These are phyloP conservation scores for Cotesia glomerata DNA, from an alignment of 1,140 invertebrate genomes.

Conservation along the genomic window DNA sequence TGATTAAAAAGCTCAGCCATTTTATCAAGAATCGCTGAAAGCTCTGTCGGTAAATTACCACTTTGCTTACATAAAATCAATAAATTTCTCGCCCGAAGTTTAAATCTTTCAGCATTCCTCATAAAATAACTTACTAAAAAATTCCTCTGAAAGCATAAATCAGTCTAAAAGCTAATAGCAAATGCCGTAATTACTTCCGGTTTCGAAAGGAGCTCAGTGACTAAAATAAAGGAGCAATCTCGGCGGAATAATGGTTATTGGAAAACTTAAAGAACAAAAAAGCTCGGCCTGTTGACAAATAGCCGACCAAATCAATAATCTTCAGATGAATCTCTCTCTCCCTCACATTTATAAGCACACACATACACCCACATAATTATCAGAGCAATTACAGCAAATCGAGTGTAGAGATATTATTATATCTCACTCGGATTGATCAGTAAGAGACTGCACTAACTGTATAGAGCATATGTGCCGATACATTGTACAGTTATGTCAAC, in stretches of 20 bases:
- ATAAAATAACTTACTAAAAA: no score
- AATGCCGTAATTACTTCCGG: no score
- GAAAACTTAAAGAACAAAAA: background rate
- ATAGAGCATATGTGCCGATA: background rate
- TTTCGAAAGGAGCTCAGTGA: no score
- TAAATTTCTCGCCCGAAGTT: no score
- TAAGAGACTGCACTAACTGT: background rate
- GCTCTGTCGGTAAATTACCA: background rate
- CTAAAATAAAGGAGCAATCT: background rate
- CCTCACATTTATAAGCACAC: background rate
- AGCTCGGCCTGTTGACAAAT: background rate
- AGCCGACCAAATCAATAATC: background rate
- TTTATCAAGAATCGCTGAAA: background rate
- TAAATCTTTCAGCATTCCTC: no score
- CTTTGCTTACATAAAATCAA: no score
- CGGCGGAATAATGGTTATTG: background rate
- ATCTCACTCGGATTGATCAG: background rate
- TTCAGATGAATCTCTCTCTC: background rate
- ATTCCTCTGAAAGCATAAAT: no score
- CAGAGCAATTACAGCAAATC: constrained; percentile 8
- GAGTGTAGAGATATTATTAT: background rate
- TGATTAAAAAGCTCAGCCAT: background rate
- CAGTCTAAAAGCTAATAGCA: no score
- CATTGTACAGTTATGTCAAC: background rate
- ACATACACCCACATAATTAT: background rate